Evolutionary conservation across 2,888 invertebrate species (phyloP), one percentile per base, ranked within the genome.

Genomic region (Morpho achilles): DNA sequence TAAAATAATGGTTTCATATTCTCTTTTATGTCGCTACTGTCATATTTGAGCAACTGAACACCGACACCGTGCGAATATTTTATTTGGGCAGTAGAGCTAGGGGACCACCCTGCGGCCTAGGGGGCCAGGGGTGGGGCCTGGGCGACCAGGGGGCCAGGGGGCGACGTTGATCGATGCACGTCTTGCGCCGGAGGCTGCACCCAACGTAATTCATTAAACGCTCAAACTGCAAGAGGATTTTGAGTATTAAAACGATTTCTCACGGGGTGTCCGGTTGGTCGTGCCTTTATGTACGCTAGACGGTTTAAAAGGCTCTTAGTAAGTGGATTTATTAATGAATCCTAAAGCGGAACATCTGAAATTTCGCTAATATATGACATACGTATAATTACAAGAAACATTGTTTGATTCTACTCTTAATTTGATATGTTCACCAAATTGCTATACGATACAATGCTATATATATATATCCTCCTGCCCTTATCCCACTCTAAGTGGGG

Each of bases 121-220:
- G 54, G 54, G 47, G 79, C 76, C 72, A 72, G 69, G 74, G 69
- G 70, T 70, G 61, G 59, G 64, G 66, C 69, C 62, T 71, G 72
- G 71, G 62, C 59, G 62, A 58, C 68, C 56, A 67, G 69, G 68
- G 67, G 71, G 70, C 67, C 65, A 68, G 71, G 69, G 84, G 82
- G 83, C 87, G 92, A 91, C 91, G 91, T 92, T 92, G 92, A 92
- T 92, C 92, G 92, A 92, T 92, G 92, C 91, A 91, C 92, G 92
- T 92, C 92, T 92, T 92, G 92, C 91, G 91, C 91, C 91, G 87
- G 91, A 87, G 90, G 87, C 88, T 88, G 91, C 89, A 87, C 82
- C 87, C 89, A 83, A 87, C 87, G 89, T 90, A 89, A 90, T 90
- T 90, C 89, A 90, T 90, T 90, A 90, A 89, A 89, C 86, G 87